Percentiles rank a stretch among this genome's conserved stretches.
Evolutionary conservation across 2,888 invertebrate genomes (phyloP).

Genomic region (Caenorhabditis sulstoni): DNA sequence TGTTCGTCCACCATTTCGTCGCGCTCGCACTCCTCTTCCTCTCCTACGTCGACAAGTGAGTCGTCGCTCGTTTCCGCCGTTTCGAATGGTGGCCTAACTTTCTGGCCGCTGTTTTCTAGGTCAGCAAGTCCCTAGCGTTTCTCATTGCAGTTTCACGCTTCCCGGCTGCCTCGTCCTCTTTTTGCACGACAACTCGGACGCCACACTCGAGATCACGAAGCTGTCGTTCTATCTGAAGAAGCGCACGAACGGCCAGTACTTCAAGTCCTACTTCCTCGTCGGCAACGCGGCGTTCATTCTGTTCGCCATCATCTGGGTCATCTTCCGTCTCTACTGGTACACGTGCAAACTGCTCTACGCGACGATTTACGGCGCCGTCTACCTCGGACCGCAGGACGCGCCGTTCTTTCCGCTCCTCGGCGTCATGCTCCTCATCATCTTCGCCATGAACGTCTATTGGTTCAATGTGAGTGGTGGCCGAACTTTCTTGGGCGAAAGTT

Average conservation of each 20-base stretch:
- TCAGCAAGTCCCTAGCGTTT: too few species aligned
- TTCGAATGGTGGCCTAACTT: too few species aligned
- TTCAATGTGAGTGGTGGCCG: conserved; percentile 68
- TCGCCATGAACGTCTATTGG: conserved; percentile 75
- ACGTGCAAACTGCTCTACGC: conserved; percentile 73
- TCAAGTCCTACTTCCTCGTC: conserved; percentile 63
- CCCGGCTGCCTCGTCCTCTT: conserved; percentile 74
- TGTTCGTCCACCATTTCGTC: conserved; percentile 76
- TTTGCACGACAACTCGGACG: conserved; percentile 74
- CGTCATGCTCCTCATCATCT: conserved; percentile 69
- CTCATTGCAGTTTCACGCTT: conserved; percentile 66
- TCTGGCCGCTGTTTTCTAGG: too few species aligned
- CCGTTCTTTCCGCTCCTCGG: conserved; percentile 71
- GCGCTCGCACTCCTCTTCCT: conserved; percentile 70
- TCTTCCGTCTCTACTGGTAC: conserved; percentile 75
- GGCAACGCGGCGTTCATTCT: conserved; percentile 70
- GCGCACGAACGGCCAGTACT: conserved; percentile 70
- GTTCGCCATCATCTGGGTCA: conserved; percentile 73
- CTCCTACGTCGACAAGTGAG: conserved; percentile 68
- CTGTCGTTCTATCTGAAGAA: conserved; percentile 72
- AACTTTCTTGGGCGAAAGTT: too few species aligned
- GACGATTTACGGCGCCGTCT: conserved; percentile 72
- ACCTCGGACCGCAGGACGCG: conserved; percentile 71
- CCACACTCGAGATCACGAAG: conserved; percentile 74
- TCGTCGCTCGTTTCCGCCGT: too few species aligned